A percentile compares a stretch with the other conserved stretches of the same genome.
These are phyloP conservation scores for Apis cerana DNA, from an alignment of 1,140 invertebrate species.

Conservation along the genomic window DNA sequence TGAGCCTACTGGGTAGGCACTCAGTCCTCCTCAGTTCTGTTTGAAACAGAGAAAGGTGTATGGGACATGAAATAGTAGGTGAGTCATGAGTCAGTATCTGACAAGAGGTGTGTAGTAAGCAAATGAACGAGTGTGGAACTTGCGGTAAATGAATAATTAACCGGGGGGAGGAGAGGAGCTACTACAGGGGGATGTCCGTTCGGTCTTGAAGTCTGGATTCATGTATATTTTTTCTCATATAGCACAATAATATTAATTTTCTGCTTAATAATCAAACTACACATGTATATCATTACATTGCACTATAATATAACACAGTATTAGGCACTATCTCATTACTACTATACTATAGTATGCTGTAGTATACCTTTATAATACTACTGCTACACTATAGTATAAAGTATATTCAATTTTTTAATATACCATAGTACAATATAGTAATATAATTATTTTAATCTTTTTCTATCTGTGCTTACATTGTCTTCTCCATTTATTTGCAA, in stretches of 20 bases:
- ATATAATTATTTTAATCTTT: constrained; percentile 8
- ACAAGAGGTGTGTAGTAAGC: constrained; percentile 68
- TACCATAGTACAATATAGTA: constrained; percentile 15
- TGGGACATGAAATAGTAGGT: constrained; percentile 78
- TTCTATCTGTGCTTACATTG: not conserved
- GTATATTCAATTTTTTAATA: not conserved
- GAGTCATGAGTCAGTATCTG: constrained; percentile 73
- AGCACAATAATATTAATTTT: not conserved
- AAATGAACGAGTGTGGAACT: constrained; percentile 57
- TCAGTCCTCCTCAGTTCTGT: constrained; percentile 80
- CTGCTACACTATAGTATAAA: constrained; percentile 28
- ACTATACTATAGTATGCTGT: constrained; percentile 36
- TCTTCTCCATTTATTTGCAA: not conserved
- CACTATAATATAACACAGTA: constrained; percentile 22
- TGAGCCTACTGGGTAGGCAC: constrained; percentile 78
- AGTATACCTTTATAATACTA: constrained; percentile 25
- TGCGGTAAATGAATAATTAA: constrained; percentile 63
- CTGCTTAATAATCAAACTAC: not conserved
- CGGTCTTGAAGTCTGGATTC: constrained; percentile 70
- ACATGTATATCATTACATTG: constrained; percentile 21
- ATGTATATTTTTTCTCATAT: constrained; percentile 9
- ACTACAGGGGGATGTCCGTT: constrained; percentile 61
- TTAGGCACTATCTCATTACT: not conserved
- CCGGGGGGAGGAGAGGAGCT: constrained; percentile 54
- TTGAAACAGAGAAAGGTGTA: constrained; percentile 81